A percentile compares a stretch with the other conserved stretches of the same genome.
phyloP scores from a whole-genome alignment of 2,797 vertebrate genomes.

The Gastrophryne carolinensis region DNA sequence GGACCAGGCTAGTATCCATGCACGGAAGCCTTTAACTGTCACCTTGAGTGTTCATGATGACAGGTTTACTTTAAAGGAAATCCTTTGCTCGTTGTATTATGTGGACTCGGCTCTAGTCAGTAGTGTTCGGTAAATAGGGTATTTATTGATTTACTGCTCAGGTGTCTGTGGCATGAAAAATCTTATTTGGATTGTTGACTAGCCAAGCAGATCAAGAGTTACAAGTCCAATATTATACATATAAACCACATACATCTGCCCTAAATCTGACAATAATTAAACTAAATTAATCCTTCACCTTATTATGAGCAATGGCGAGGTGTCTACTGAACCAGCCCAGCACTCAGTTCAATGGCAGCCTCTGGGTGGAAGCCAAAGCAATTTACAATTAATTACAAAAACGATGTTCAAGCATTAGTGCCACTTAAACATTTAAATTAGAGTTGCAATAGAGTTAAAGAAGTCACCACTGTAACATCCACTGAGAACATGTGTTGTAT shows the following conservation, averaged over 20 bases:
- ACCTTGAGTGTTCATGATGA: no score
- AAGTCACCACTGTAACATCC: constrained; percentile 41
- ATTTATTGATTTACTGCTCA: no score
- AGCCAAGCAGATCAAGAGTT: neutral
- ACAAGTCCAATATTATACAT: neutral
- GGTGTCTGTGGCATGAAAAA: no score
- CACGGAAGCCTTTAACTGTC: no score
- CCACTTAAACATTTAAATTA: constrained; percentile 49
- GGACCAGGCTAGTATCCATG: no score
- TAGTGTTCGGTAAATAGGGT: no score
- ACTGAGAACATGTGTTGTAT: constrained; percentile 45
- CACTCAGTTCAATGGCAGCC: constrained; percentile 42
- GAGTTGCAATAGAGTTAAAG: constrained; percentile 46
- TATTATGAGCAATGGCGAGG: neutral
- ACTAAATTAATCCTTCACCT: constrained; percentile 32
- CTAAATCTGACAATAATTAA: constrained; percentile 28
- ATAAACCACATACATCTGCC: neutral
- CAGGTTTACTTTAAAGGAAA: no score
- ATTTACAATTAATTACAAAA: constrained; percentile 53
- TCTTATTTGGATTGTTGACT: no score
- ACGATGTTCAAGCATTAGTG: constrained; percentile 45
- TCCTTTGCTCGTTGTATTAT: no score
- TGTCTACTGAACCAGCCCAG: constrained; percentile 7
- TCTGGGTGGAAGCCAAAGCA: constrained; percentile 46
- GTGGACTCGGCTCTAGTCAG: no score